Evolutionary conservation across 2,113 vertebrate genomes (phyloP).

Genomic region (Tetrao urogallus): DNA sequence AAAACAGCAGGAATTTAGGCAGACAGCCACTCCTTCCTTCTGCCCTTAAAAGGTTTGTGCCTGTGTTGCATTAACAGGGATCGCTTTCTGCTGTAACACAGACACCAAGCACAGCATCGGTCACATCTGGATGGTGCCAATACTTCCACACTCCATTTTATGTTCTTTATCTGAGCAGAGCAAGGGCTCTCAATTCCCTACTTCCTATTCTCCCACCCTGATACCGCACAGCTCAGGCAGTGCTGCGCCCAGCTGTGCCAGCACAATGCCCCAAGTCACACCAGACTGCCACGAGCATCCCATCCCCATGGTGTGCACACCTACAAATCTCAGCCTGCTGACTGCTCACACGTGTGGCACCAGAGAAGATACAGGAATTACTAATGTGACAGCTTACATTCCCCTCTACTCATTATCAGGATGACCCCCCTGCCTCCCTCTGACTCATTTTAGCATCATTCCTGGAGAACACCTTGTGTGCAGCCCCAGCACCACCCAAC

Average conservation of each 20-base stretch:
- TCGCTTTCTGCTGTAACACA: slow-evolving; percentile 22
- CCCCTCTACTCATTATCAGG: not conserved
- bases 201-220: not conserved
- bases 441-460: not conserved
- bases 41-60: not conserved
- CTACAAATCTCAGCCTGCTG: not conserved
- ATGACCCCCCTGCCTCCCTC: not conserved
- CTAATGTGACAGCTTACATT: not conserved
- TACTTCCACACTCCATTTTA: not conserved
- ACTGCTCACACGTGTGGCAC: not conserved
- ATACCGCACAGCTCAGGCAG: not conserved
- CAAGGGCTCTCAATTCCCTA: not conserved
- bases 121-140: not conserved
- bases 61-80: slow-evolving; percentile 9
- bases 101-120: not conserved
- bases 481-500: not conserved
- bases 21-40: slow-evolving; percentile 9
- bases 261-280: not conserved
- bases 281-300: rapidly evolving
- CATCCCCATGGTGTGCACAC: rapidly evolving
- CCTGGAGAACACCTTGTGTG: not conserved
- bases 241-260: not conserved
- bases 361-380: not conserved
- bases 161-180: not conserved
- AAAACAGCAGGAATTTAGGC: slow-evolving; percentile 51